phyloP scores from a whole-genome alignment of 2,113 vertebrate species.

The Notothenia coriiceps region DNA sequence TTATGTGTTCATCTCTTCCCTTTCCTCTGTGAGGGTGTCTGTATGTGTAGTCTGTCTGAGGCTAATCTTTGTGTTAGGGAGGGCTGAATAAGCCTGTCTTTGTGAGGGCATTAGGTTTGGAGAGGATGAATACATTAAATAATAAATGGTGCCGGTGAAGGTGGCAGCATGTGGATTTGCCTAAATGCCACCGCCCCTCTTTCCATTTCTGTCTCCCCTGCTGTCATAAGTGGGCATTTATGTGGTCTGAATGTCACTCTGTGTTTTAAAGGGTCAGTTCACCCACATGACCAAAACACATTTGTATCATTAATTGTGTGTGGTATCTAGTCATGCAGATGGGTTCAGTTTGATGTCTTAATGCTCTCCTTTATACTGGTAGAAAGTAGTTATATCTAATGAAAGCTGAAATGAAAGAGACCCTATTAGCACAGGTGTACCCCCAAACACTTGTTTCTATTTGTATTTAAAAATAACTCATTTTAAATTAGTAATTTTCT shows the following conservation, averaged over 20 bases:
- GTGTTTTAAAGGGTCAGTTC: conserved; percentile 37
- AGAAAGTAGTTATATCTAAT: not conserved
- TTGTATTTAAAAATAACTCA: too few relatives aligned
- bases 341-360: not conserved
- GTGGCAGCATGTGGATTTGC: conserved; percentile 54
- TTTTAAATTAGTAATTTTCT: not conserved
- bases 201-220: conserved; percentile 1
- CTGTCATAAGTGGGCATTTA: conserved; percentile 20
- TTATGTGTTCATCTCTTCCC: conserved; percentile 54
- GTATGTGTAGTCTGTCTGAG: conserved; percentile 52
- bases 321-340: not conserved
- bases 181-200: conserved; percentile 14
- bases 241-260: not conserved
- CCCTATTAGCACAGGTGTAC: not conserved
- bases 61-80: conserved; percentile 74
- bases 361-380: not conserved
- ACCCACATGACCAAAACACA: not conserved
- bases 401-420: not conserved
- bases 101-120: conserved; percentile 66
- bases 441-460: not conserved
- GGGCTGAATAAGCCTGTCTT: conserved; percentile 69
- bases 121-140: conserved; percentile 71
- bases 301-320: not conserved
- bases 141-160: conserved; percentile 49
- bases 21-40: conserved; percentile 42